Conservation (phyloP, 2,797 vertebrate species). For the Micromesistius poutassou region DNA sequence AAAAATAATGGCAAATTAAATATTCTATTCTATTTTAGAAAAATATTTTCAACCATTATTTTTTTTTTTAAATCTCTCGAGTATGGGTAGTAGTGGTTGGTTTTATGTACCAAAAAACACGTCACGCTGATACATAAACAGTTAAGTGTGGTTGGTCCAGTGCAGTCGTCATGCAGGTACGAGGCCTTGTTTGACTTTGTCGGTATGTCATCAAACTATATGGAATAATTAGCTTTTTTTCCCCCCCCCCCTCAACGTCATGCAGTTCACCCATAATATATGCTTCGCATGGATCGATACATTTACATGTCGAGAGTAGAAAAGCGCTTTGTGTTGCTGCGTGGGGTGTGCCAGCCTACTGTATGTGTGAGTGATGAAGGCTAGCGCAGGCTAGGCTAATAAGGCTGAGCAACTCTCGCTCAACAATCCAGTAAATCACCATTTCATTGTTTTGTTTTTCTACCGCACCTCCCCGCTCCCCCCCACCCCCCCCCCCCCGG, state of each 20-base stretch:
- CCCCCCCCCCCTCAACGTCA: conserved; percentile 31
- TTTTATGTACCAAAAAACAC: conserved; percentile 13
- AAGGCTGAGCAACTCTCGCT: conserved; percentile 60
- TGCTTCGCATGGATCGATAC: conserved; percentile 29
- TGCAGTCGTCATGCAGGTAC: conserved; percentile 57
- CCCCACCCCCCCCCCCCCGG: background rate
- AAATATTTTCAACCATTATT: conserved; percentile 52
- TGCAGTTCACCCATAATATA: conserved; percentile 50
- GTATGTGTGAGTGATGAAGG: conserved; percentile 17
- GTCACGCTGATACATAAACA: conserved; percentile 31
- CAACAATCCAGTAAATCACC: conserved; percentile 26
- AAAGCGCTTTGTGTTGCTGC: conserved; percentile 29
- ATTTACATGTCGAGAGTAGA: conserved; percentile 38
- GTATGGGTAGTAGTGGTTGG: conserved; percentile 20
- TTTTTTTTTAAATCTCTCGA: conserved; percentile 23
- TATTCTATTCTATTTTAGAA: conserved; percentile 50
- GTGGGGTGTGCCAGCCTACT: conserved; percentile 18
- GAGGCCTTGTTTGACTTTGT: conserved; percentile 32
- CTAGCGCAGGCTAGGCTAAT: conserved; percentile 52
- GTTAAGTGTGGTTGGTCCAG: conserved; percentile 20
- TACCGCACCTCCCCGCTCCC: too few species aligned
- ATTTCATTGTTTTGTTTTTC: background rate
- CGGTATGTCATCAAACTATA: conserved; percentile 39
- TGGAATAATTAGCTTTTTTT: conserved; percentile 47
- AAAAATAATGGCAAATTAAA: conserved; percentile 62